Evolutionary conservation across 2,113 vertebrate genomes (phyloP).

Genomic region (Takifugu bimaculatus): DNA sequence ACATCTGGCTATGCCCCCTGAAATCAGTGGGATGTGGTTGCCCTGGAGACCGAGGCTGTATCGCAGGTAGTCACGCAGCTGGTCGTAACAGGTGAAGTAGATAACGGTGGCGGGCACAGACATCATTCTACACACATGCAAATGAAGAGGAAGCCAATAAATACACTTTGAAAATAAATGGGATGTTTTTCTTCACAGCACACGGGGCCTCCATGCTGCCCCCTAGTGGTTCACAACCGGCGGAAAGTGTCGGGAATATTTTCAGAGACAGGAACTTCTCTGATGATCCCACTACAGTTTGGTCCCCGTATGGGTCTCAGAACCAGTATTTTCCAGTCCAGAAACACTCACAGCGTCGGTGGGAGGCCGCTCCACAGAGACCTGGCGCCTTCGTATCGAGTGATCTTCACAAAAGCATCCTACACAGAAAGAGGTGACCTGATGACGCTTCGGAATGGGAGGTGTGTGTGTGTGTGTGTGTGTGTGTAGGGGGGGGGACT

Average conservation of each 20-base stretch:
- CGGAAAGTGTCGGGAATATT: no score
- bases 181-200: no score
- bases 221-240: no score
- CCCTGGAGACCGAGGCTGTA: conserved; percentile 71
- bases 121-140: conserved; percentile 82
- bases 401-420: conserved; percentile 97
- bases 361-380: conserved; percentile 95
- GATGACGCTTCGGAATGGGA: not conserved
- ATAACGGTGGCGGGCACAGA: conserved; percentile 90
- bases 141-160: no score
- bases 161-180: no score
- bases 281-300: not conserved
- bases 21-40: conserved; percentile 81
- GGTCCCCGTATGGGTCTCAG: not conserved
- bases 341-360: conserved; percentile 88
- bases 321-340: not conserved
- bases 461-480: no score
- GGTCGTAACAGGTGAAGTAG: conserved; percentile 95
- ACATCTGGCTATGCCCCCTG: conserved; percentile 87
- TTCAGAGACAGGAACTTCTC: no score
- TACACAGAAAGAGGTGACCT: conserved; percentile 41
- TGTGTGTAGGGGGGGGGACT: conserved; percentile 37
- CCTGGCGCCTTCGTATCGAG: conserved; percentile 83
- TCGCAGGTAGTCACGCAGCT: conserved; percentile 81
- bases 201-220: no score